Evolutionary conservation across 2,888 invertebrate genomes (phyloP), one percentile per base, ranked within the genome.

Genomic region (Beris morrisii): DNA sequence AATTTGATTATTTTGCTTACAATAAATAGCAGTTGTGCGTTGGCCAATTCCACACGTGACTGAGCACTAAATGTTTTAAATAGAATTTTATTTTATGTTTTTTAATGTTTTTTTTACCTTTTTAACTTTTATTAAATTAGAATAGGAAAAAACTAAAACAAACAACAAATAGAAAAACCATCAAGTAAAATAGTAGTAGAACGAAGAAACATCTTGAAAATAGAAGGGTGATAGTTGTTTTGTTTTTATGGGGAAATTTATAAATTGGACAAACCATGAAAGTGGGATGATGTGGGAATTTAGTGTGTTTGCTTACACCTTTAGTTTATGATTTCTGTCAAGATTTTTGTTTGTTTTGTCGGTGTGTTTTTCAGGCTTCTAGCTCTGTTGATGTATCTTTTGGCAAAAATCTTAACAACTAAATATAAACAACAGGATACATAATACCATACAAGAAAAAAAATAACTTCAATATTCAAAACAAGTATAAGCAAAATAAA

Each of bases 1-100:
- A 69, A 70, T 67, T 68, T 69, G 59, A 70, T 72, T 72, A 70
- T 73, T 71, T 70, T 71, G 71, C 66, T 67, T 72, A 70, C 73
- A 73, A 68, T 68, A 68, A 69, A 71, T 71, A 69, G 69, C 69
- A 65, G 69, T 71, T 66, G 79, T 78, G 55, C 82, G 79, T 72
- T 79, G 79, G 28, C 88, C 88, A 32, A 77, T 77, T 3, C 88
- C 89, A 75, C 89, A 89, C 5, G 84, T 83, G n/a, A 82, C 85
- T 11, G 88, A 87, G 75, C 89, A 89, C 88, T 88, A 74, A 69
- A 76, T 65, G 48, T 57, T 57, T 45, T 57, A 61, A 48, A 30
- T 22, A 13, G 28, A 15, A n/a, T 32, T n/a, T 15, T 44, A 43
- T 57, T 13, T 38, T 13, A 38, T 12, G 9, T 28, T 38, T 32